Evolutionary conservation across 1,140 invertebrate species (phyloP), one percentile per base, ranked within the genome.

Genomic region (Drosophila ananassae): DNA sequence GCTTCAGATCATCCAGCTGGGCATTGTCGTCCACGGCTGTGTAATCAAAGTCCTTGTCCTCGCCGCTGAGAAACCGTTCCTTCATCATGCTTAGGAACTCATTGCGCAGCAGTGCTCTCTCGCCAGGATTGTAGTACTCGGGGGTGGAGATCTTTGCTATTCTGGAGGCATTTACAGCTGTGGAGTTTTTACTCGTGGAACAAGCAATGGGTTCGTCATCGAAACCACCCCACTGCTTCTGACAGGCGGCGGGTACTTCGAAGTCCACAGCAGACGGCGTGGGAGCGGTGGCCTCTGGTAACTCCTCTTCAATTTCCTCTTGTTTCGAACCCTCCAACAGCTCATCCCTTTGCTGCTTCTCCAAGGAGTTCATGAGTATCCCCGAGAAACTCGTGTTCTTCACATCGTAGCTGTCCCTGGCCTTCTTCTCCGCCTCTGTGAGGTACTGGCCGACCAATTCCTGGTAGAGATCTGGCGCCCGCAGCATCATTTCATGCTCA

Each of bases 81-180:
- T 97, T 96, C 98, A 99, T 98, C 71, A 96, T 94, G 39, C 95
- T 95, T 12, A 96, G 92, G 92, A 98, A 98, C 92, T 98, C 97
- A 82, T 97, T 93, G 67, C 94, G 93, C 1, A 98, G 90, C n/a
- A 97, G 81, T 47, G 94, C 91, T 80, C 94, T 93, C 92, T 96
- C 94, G 3, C 75, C 79, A 0, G 83, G 75, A 67, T 83, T 89
- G 34, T 79, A 89, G 9, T 54, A 77, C 68, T 93, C 91, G 0
- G 93, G 92, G 64, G 93, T 93, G 81, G 60, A 44, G 28, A 81
- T 82, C 6, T 46, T 74, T 54, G 57, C 81, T 7, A 50, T 24
- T 3, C 60, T 64, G 0, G 21, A 3, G 12, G 79, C 57, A 89
- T 80, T 25, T 59, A 52, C 59, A 91, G 89, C 21, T 76, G 81